phyloP scores from a whole-genome alignment of 1,140 invertebrate species.

The Pseudomyrmex gracilis region DNA sequence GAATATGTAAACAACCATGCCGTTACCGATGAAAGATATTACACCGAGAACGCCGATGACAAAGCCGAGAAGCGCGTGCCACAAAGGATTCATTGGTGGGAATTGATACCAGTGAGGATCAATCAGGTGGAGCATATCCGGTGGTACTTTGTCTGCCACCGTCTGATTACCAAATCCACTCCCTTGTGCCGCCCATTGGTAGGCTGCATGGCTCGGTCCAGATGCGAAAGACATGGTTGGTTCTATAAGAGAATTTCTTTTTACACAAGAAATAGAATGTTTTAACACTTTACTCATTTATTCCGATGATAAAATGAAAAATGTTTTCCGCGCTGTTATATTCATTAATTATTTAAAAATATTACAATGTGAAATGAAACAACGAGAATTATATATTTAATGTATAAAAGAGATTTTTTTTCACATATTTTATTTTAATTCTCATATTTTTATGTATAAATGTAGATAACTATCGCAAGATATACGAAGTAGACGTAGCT shows the following conservation, averaged over 20 bases:
- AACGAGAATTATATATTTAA: not conserved
- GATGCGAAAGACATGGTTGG: conserved; percentile 80
- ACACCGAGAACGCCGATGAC: conserved; percentile 90
- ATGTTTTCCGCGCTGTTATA: too few relatives aligned
- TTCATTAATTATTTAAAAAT: too few relatives aligned
- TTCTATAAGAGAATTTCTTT: conserved; percentile 37
- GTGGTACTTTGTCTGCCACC: conserved; percentile 90
- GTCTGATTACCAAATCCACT: conserved; percentile 87
- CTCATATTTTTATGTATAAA: not conserved
- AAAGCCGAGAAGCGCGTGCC: conserved; percentile 92
- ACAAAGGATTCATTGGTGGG: conserved; percentile 91
- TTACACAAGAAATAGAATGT: not conserved
- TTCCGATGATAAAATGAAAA: too few relatives aligned
- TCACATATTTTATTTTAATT: not conserved
- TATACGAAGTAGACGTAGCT: not conserved
- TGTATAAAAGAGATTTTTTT: not conserved
- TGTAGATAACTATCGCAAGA: not conserved
- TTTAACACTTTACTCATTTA: not conserved
- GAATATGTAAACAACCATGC: conserved; percentile 95
- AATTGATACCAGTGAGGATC: conserved; percentile 92
- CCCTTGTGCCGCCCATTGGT: conserved; percentile 72
- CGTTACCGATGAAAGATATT: conserved; percentile 91
- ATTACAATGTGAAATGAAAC: not conserved
- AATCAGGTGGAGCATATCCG: conserved; percentile 91
- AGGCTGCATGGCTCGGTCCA: conserved; percentile 82